Evolutionary conservation across 2,797 vertebrate species (phyloP), one percentile per base, ranked within the genome.

Genomic region (Podarcis lilfordi): DNA sequence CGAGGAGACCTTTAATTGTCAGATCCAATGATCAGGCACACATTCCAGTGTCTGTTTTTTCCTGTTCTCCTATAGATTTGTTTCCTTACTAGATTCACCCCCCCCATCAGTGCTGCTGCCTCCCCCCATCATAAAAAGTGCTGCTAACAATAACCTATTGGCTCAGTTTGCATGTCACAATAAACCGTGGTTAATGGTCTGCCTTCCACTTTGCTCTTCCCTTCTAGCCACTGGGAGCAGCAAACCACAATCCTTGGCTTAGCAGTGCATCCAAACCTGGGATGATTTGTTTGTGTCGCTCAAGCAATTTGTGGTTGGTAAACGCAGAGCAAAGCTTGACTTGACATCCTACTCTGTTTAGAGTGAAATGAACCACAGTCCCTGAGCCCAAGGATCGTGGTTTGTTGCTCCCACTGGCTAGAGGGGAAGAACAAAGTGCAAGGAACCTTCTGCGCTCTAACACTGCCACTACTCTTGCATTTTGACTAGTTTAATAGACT

Each of bases 401-500:
- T 32, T 37, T 37, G 35, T 37, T 37, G 72, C 32, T 74, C 72
- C 32, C 35, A 35, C 15, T 74, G 35, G 72, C 8, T 74, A 74
- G 32, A 19, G 6, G 35, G 19, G 35, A 8, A 21, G 72, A 74
- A 19, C 72, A 74, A 21, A n/a, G 17, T 4, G 25, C 71, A 72
- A 32, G 72, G 21, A 74, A 17, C 32, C 32, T 74, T 21, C 35
- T 74, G 72, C 32, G 21, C 61, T 19, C 2, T 64, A 19, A 74
- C 32, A 74, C 32, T 74, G 32, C 35, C 32, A 74, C 19, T 74
- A 45, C 90, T 93, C 87, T 82, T 90, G 85, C 5, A 15, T 79
- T 79, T 86, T 5, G 7, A 79, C 84, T 93, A 88, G 90, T 93
- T 37, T 91, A 91, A 94, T 90, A 94, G 89, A 89, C 88, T 82